Base-by-base conservation (phyloP, 2,888 invertebrate species). In the Tribolium freemani region DNA sequence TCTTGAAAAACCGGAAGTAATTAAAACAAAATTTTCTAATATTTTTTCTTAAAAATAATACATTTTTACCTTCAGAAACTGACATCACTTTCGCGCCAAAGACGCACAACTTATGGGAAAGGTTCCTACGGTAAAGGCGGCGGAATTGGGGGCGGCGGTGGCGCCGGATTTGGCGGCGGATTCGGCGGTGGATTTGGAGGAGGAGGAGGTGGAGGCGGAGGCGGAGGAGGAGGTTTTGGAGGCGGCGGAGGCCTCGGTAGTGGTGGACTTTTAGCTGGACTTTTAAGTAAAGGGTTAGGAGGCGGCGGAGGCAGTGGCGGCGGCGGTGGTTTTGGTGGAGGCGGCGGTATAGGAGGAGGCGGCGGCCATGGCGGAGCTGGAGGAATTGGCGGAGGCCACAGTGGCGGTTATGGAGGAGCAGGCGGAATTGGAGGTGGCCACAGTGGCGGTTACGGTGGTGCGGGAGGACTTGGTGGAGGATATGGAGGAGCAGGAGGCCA, bases 161-260 rank as follows among this genome's bases (percentile, higher is more conserved):
- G 67, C 8, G 72, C 68, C 0, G 71, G 64, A 30, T 16, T 53
- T 16, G 69, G 69, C 8, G 61, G 69, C 11, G 61, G 60, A 50
- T 57, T 38, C 6, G 69, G 70, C 11, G 70, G 70, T 2, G 71
- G 66, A 48, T 56, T 57, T 10, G 58, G 71, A 44, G 64, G 56
- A 10, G 63, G 63, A n/a, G 54, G 54, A n/a, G 86, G 83, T 82
- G 84, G 84, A 84, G 85, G 84, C 84, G 83, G 86, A 82, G 85
- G 85, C 82, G 86, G 86, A 84, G 85, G 83, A 44, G 66, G 71
- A 5, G 66, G 58, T 10, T 46, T 57, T 44, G 70, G 63, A 21
- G 75, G 75, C 20, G 86, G 87, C 86, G 88, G 87, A 86, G 87
- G 87, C 3, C 84, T 66, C 45, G 69, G 86, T 84, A 85, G 83